Evolutionary conservation across 2,113 vertebrate genomes (phyloP).

Genomic region (Sebastes schlegelii): DNA sequence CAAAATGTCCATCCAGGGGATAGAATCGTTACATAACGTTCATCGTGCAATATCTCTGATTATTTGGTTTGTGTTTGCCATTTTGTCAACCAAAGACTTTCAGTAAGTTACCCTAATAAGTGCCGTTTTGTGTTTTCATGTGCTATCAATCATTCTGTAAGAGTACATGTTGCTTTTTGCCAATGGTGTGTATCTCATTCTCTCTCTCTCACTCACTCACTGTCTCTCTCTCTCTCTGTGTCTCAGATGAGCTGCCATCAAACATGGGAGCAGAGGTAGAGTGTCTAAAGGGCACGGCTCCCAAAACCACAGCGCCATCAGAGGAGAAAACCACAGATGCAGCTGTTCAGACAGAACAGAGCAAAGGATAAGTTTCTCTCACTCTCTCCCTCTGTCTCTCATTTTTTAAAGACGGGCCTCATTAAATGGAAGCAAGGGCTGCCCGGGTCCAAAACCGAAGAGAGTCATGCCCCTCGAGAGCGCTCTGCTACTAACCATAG

Average conservation of each 20-base stretch:
- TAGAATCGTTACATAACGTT: conserved; percentile 18
- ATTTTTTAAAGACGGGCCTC: conserved; percentile 62
- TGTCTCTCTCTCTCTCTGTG: background rate
- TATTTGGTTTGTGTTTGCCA: conserved; percentile 43
- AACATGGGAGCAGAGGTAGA: conserved; percentile 67
- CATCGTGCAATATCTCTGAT: conserved; percentile 30
- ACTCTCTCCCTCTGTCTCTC: conserved; percentile 43
- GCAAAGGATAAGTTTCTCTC: conserved; percentile 68
- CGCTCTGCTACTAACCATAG: conserved; percentile 66
- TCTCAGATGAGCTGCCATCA: conserved; percentile 60
- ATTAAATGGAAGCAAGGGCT: conserved; percentile 73
- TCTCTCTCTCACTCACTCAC: conserved; percentile 9
- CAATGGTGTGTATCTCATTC: conserved; percentile 35
- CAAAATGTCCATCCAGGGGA: conserved; percentile 24
- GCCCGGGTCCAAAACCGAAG: conserved; percentile 69
- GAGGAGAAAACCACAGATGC: conserved; percentile 78
- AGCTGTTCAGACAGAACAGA: conserved; percentile 77
- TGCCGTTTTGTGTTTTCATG: conserved; percentile 31
- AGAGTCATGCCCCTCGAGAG: conserved; percentile 73
- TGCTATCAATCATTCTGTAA: conserved; percentile 44
- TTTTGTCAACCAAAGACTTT: conserved; percentile 35
- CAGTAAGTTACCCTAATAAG: conserved; percentile 42
- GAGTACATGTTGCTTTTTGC: conserved; percentile 18
- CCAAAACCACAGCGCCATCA: conserved; percentile 74
- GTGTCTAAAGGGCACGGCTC: conserved; percentile 66